Evolutionary conservation across 2,797 vertebrate genomes (phyloP).

Genomic region (Lacerta agilis): DNA sequence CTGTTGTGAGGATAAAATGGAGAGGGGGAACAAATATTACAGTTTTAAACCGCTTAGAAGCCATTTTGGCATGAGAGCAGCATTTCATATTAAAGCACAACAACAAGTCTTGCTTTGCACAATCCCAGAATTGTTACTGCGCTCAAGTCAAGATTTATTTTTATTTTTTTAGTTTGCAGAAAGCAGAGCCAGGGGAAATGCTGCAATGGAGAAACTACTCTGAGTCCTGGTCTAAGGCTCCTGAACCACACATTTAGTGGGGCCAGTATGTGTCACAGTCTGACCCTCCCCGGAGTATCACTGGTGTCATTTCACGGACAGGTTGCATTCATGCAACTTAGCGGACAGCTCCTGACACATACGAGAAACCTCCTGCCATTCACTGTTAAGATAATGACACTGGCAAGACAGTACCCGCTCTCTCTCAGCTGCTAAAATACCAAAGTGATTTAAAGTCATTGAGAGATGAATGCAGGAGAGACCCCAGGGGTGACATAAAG

Average conservation of each 20-base stretch:
- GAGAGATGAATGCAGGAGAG: background rate
- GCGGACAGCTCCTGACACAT: background rate
- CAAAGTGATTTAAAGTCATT: background rate
- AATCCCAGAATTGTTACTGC: conserved; percentile 62
- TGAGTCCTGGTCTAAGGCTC: no score
- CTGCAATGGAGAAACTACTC: background rate
- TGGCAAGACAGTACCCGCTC: background rate
- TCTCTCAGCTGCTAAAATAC: background rate
- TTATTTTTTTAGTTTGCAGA: conserved; percentile 63
- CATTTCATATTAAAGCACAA: background rate
- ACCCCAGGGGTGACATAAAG: no score
- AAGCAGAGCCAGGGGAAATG: conserved; percentile 48
- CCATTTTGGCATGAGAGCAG: no score
- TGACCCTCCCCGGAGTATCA: background rate
- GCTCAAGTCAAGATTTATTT: conserved; percentile 54
- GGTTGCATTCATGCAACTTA: background rate
- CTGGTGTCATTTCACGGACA: background rate
- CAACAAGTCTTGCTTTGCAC: conserved; percentile 60
- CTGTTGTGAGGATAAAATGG: no score
- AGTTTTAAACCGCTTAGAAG: no score
- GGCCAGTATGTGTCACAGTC: background rate
- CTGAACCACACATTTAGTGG: conserved; percentile 5
- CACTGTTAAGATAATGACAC: conserved; percentile 34
- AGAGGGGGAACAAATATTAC: no score
- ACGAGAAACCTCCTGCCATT: background rate